These are phyloP conservation scores for Diuraphis noxia DNA, from an alignment of 1,140 invertebrate species.

Conservation along the genomic window DNA sequence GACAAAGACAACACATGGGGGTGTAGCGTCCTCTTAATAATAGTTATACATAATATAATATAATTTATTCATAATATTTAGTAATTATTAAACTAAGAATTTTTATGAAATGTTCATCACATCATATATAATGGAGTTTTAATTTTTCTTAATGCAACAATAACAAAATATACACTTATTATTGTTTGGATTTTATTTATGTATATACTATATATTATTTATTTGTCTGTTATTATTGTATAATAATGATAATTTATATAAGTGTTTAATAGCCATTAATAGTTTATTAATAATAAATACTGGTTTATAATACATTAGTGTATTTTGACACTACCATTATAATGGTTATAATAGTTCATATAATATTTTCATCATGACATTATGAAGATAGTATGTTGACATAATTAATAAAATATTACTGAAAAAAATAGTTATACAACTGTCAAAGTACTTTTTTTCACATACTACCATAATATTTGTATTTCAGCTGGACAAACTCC, in stretches of 20 bases:
- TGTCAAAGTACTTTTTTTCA: neutral
- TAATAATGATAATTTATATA: neutral
- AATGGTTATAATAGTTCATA: too few species aligned
- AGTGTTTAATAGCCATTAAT: neutral
- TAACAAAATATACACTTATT: neutral
- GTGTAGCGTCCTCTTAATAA: neutral
- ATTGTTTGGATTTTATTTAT: neutral
- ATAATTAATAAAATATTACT: too few species aligned
- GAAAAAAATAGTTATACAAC: too few species aligned
- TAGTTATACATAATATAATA: neutral
- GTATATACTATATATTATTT: too few species aligned
- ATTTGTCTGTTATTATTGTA: neutral
- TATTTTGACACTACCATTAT: neutral
- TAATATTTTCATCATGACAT: neutral
- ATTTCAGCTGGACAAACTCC: neutral
- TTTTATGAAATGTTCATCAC: too few species aligned
- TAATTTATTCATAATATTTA: too few species aligned
- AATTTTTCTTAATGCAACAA: neutral
- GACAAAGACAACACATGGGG: too few species aligned
- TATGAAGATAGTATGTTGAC: neutral
- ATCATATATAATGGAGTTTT: neutral
- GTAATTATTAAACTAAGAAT: too few species aligned
- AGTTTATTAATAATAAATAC: neutral
- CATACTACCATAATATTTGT: neutral
- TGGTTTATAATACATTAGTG: neutral